Conservation (phyloP, 2,113 vertebrate genomes). For the Oxygymnocypris stewartii region DNA sequence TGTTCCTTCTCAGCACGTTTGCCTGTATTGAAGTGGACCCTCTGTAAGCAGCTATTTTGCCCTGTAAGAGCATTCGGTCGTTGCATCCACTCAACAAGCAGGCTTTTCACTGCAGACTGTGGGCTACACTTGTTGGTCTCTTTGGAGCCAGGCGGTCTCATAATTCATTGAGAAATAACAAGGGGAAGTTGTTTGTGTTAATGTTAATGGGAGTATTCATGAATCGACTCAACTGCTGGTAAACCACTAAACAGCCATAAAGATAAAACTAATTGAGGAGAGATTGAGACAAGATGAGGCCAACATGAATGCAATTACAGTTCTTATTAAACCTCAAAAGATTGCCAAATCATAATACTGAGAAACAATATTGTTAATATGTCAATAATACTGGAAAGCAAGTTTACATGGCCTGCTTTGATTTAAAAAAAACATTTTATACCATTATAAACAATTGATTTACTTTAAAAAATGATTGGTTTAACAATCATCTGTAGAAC, state of each 20-base stretch:
- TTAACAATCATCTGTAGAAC: neutral
- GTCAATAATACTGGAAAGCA: neutral
- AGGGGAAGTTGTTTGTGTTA: conserved; percentile 62
- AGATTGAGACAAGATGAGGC: neutral
- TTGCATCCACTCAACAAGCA: conserved; percentile 69
- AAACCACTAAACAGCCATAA: conserved; percentile 24
- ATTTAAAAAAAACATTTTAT: neutral
- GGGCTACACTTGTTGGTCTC: conserved; percentile 60
- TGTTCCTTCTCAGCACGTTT: conserved; percentile 80
- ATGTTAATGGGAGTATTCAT: conserved; percentile 41
- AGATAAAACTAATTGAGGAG: conserved; percentile 12
- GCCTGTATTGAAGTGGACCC: conserved; percentile 76
- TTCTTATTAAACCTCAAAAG: neutral
- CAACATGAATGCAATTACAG: neutral
- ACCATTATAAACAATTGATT: neutral
- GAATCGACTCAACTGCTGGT: conserved; percentile 17
- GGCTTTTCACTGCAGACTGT: conserved; percentile 70
- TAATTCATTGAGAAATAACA: conserved; percentile 68
- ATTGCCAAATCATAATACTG: neutral
- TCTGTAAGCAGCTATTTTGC: conserved; percentile 57
- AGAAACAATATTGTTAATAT: neutral
- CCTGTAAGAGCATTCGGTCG: conserved; percentile 75
- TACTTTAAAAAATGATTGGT: neutral
- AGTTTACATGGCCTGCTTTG: neutral
- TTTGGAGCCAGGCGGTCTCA: conserved; percentile 70